Conservation (phyloP, 2,113 vertebrate genomes). For the Platichthys flesus region DNA sequence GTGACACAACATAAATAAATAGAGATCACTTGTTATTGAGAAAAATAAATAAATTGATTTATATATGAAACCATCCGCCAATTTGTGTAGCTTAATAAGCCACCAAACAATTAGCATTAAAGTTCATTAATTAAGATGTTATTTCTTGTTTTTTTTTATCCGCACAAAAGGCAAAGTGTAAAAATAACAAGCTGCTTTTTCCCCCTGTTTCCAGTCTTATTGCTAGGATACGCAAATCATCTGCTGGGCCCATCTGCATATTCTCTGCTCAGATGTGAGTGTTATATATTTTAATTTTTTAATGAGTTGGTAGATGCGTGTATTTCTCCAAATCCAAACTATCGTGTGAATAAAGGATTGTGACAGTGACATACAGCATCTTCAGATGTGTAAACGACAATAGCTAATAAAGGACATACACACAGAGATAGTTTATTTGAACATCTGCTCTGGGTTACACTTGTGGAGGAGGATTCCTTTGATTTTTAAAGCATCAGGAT, state of each 20-base stretch:
- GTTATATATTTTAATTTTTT: neutral
- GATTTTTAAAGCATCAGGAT: neutral
- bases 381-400: neutral
- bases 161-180: neutral
- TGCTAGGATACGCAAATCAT: neutral
- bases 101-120: no score
- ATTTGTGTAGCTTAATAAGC: no score
- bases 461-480: neutral
- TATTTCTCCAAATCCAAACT: neutral
- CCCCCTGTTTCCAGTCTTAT: neutral
- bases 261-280: neutral
- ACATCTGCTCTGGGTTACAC: constrained; percentile 1
- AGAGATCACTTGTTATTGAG: neutral
- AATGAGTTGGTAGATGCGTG: neutral
- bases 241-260: neutral
- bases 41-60: no score
- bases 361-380: neutral
- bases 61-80: no score
- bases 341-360: neutral
- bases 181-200: neutral
- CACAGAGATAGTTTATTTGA: neutral
- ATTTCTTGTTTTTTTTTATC: neutral
- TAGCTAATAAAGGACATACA: neutral
- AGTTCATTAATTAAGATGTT: no score
- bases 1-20: neutral